Evolutionary conservation across 2,797 vertebrate species (phyloP).

Genomic region (Etheostoma nigrum): DNA sequence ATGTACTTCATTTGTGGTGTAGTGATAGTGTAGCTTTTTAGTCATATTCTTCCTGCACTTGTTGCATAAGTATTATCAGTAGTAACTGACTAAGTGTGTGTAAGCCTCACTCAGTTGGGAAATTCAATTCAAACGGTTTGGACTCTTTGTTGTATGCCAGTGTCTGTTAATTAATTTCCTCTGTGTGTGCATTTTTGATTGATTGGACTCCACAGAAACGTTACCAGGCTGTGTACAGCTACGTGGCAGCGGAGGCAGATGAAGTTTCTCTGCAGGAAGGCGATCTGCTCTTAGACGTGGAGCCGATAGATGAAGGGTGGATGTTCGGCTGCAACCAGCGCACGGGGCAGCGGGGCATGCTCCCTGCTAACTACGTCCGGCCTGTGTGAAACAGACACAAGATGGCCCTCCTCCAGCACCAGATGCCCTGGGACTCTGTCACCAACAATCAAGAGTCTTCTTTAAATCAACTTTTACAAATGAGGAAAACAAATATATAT

Average conservation of each 20-base stretch:
- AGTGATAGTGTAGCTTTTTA: background rate
- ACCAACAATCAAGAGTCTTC: background rate
- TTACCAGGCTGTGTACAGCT: conserved; percentile 93
- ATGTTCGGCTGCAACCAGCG: conserved; percentile 96
- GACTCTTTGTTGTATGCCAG: too few species aligned
- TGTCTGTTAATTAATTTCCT: background rate
- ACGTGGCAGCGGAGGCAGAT: conserved; percentile 91
- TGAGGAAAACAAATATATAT: background rate
- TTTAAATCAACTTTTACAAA: conserved; percentile 18
- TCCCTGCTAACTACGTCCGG: conserved; percentile 96
- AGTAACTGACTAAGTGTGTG: too few species aligned
- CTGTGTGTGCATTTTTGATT: background rate
- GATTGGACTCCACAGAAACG: conserved; percentile 81
- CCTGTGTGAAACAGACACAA: conserved; percentile 83
- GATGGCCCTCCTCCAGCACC: background rate
- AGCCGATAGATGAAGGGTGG: conserved; percentile 97
- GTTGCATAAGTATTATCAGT: too few species aligned
- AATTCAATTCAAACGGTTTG: conserved; percentile 2
- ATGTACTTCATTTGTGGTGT: background rate
- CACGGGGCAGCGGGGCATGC: conserved; percentile 94
- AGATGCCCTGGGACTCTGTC: background rate
- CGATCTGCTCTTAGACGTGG: conserved; percentile 92
- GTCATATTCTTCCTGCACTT: too few species aligned
- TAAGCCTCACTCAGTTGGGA: background rate
- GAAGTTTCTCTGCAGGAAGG: conserved; percentile 96